Evolutionary conservation across 2,888 invertebrate species (phyloP).

Genomic region (Petrolisthes cinctipes): DNA sequence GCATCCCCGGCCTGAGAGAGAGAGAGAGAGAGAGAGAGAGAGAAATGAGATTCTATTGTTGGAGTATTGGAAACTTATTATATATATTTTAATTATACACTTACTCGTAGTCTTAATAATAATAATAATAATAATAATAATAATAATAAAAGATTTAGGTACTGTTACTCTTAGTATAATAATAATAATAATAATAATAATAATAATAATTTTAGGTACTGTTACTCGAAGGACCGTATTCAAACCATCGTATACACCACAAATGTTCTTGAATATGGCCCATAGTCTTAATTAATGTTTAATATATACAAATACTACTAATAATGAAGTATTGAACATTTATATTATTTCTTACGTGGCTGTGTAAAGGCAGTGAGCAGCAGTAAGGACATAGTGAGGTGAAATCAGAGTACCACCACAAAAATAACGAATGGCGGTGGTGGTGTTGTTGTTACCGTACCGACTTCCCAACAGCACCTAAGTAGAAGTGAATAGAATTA

Average conservation of each 20-base stretch:
- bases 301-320: background rate
- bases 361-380: constrained; percentile 29
- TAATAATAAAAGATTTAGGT: background rate
- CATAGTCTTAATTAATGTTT: background rate
- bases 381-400: constrained; percentile 33
- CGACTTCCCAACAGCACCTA: background rate
- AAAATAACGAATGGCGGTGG: too few relatives aligned
- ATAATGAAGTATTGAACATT: background rate
- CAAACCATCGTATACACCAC: too few relatives aligned
- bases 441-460: background rate
- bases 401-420: constrained; percentile 17
- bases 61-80: too few relatives aligned
- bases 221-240: too few relatives aligned
- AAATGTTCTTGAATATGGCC: too few relatives aligned
- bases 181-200: too few relatives aligned
- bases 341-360: background rate
- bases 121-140: background rate
- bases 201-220: too few relatives aligned
- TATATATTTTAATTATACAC: too few relatives aligned
- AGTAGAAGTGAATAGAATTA: background rate
- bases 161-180: too few relatives aligned
- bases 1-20: background rate
- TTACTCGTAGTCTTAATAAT: background rate
- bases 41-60: background rate
- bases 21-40: background rate